These are phyloP conservation scores for Pheosia gnoma DNA, from an alignment of 2,888 invertebrate genomes.

Conservation along the genomic window DNA sequence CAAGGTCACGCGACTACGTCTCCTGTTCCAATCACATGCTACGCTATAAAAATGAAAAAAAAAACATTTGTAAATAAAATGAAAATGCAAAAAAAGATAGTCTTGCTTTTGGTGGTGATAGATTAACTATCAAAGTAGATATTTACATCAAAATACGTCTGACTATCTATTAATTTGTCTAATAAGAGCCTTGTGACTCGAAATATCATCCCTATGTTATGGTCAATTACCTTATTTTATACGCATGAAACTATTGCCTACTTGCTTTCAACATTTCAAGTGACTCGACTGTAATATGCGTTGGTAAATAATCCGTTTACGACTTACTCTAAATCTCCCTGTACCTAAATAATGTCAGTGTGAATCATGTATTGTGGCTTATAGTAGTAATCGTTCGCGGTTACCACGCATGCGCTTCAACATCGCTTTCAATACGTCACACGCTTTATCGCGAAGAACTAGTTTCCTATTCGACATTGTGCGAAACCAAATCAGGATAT, in stretches of 20 bases:
- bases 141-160: too few species aligned
- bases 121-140: too few species aligned
- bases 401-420: background rate
- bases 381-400: background rate
- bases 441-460: background rate
- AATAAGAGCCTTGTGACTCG: too few species aligned
- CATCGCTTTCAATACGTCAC: background rate
- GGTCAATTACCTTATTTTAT: too few species aligned
- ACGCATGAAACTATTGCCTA: too few species aligned
- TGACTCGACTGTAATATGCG: background rate
- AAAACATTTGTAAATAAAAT: too few species aligned
- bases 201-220: too few species aligned
- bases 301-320: background rate
- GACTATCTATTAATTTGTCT: too few species aligned
- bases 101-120: too few species aligned
- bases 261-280: too few species aligned
- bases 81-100: too few species aligned
- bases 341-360: background rate
- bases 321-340: background rate
- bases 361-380: background rate
- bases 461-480: conserved; percentile 1
- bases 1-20: background rate
- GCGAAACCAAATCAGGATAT: background rate
- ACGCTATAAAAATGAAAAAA: background rate
- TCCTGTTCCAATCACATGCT: background rate